Evolutionary conservation across 1,140 invertebrate genomes (phyloP).

Genomic region (Penaeus japonicus): DNA sequence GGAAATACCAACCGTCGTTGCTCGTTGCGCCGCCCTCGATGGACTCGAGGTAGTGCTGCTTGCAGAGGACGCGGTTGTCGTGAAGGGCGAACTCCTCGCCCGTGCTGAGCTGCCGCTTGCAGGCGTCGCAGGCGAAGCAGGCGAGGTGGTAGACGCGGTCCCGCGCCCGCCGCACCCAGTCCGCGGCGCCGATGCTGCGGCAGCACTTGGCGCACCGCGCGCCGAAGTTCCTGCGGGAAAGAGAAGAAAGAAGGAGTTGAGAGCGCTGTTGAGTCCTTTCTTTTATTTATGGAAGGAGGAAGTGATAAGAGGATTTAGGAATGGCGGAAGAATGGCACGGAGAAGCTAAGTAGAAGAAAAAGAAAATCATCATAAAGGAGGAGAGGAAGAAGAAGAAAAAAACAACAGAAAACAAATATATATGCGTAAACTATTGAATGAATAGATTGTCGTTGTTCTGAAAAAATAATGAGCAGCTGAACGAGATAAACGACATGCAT

Average conservation of each 20-base stretch:
- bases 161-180: conserved; percentile 95
- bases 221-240: conserved; percentile 84
- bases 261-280: too few species aligned
- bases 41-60: conserved; percentile 93
- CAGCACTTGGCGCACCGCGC: conserved; percentile 96
- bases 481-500: too few species aligned
- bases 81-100: conserved; percentile 97
- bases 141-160: conserved; percentile 97
- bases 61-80: conserved; percentile 91
- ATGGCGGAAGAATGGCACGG: too few species aligned
- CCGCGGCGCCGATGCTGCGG: conserved; percentile 88
- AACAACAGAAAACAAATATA: too few species aligned
- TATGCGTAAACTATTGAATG: too few species aligned
- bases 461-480: too few species aligned
- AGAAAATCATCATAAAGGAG: too few species aligned
- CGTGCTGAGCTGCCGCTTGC: conserved; percentile 94
- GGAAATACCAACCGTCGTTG: conserved; percentile 60
- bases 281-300: too few species aligned
- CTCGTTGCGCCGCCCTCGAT: conserved; percentile 82
- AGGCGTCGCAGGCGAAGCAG: conserved; percentile 97
- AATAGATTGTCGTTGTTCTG: too few species aligned
- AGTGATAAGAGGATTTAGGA: too few species aligned
- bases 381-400: too few species aligned
- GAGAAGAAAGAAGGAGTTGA: neutral
- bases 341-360: too few species aligned